Evolutionary conservation across 2,113 vertebrate genomes (phyloP).

Genomic region (Zootoca vivipara): DNA sequence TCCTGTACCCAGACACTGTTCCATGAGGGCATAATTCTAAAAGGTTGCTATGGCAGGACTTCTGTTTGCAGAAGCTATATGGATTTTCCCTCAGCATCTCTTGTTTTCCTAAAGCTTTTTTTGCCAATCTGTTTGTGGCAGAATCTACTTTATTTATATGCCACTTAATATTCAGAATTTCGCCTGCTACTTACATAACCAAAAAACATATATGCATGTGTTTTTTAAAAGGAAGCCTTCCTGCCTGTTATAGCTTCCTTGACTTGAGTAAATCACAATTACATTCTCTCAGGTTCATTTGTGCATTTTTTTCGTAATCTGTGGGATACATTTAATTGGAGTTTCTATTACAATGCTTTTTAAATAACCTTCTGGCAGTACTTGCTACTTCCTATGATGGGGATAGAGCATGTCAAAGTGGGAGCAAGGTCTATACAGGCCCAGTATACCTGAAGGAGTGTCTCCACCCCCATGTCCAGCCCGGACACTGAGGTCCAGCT

Average conservation of each 20-base stretch:
- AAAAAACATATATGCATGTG: neutral
- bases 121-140: too few species aligned
- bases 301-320: neutral
- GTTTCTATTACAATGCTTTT: neutral
- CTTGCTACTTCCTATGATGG: too few species aligned
- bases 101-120: too few species aligned
- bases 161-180: too few species aligned
- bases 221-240: neutral
- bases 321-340: neutral
- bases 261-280: neutral
- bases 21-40: neutral
- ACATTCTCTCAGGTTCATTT: neutral
- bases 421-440: too few species aligned
- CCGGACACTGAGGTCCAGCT: too few species aligned
- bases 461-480: too few species aligned
- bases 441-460: too few species aligned
- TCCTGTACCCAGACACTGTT: neutral
- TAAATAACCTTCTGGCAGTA: neutral
- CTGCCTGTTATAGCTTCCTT: neutral
- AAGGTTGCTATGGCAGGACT: neutral
- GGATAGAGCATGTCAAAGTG: too few species aligned
- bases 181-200: neutral
- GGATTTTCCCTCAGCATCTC: too few species aligned
- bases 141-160: too few species aligned
- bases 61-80: too few species aligned